Evolutionary conservation across 2,113 vertebrate species (phyloP).

Genomic region (Otus sunia): DNA sequence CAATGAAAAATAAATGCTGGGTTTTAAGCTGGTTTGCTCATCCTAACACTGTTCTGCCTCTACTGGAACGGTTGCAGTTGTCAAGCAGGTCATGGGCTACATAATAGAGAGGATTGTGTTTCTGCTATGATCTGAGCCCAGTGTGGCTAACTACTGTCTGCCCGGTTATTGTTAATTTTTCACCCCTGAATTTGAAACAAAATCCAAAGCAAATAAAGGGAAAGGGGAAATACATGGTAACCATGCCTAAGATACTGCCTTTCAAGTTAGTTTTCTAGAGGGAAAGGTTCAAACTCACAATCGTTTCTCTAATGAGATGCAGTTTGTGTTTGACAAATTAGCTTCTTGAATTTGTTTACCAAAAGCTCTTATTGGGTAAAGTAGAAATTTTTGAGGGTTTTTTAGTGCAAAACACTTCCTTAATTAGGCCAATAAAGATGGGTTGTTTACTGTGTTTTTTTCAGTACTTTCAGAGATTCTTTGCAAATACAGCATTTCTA

Average conservation of each 20-base stretch:
- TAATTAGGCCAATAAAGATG: not conserved
- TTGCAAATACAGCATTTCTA: not conserved
- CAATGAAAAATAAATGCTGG: not conserved
- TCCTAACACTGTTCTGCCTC: not conserved
- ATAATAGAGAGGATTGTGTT: not conserved
- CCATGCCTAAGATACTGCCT: not conserved
- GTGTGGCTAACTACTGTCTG: rapidly evolving
- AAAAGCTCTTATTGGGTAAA: not conserved
- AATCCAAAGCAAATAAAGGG: not conserved
- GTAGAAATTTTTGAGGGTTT: not conserved
- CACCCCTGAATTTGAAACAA: not conserved
- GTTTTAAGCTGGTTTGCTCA: not conserved
- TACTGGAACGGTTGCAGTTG: not conserved
- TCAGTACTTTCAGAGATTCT: not conserved
- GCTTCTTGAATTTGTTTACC: not conserved
- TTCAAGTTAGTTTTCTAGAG: not conserved
- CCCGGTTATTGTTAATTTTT: not conserved
- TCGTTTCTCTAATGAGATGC: not conserved
- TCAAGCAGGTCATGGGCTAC: not conserved
- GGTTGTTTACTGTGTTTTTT: not conserved
- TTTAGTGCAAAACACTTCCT: not conserved
- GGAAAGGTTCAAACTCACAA: not conserved
- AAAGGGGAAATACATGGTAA: not conserved
- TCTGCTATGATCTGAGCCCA: not conserved
- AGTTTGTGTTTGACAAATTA: not conserved